Evolutionary conservation across 2,888 invertebrate genomes (phyloP).

Genomic region (Drosophila multiciliata): DNA sequence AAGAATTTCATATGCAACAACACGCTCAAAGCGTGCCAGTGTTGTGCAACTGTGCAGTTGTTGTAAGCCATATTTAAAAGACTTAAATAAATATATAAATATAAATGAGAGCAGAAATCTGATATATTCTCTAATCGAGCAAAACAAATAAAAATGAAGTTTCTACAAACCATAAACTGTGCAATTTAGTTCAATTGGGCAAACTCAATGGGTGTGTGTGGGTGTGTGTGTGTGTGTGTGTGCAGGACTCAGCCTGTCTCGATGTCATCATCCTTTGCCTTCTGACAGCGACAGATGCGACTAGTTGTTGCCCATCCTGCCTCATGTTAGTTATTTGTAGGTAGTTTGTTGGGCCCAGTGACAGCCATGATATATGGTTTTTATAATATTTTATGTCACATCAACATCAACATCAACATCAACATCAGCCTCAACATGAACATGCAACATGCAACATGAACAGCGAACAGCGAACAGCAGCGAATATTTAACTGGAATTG

Average conservation of each 20-base stretch:
- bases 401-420: constrained; percentile 66
- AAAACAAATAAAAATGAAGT: too few relatives aligned
- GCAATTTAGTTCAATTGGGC: constrained; percentile 51
- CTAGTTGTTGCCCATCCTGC: constrained; percentile 19
- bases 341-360: constrained; percentile 19
- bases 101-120: too few relatives aligned
- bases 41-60: too few relatives aligned
- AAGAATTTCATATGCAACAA: constrained; percentile 32
- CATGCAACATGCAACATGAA: constrained; percentile 27
- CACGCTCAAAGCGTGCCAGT: too few relatives aligned
- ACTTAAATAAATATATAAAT: too few relatives aligned
- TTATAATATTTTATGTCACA: constrained; percentile 77
- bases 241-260: constrained; percentile 53
- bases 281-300: constrained; percentile 35
- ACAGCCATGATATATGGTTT: constrained; percentile 74
- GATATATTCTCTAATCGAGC: too few relatives aligned
- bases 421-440: constrained; percentile 40
- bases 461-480: constrained; percentile 44
- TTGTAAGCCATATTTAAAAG: too few relatives aligned
- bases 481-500: constrained; percentile 69
- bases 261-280: constrained; percentile 58
- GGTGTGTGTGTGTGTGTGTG: background rate
- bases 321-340: background rate
- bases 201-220: background rate
- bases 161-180: constrained; percentile 41